Evolutionary conservation across 2,113 vertebrate genomes (phyloP).

Genomic region (Silurus asotus): DNA sequence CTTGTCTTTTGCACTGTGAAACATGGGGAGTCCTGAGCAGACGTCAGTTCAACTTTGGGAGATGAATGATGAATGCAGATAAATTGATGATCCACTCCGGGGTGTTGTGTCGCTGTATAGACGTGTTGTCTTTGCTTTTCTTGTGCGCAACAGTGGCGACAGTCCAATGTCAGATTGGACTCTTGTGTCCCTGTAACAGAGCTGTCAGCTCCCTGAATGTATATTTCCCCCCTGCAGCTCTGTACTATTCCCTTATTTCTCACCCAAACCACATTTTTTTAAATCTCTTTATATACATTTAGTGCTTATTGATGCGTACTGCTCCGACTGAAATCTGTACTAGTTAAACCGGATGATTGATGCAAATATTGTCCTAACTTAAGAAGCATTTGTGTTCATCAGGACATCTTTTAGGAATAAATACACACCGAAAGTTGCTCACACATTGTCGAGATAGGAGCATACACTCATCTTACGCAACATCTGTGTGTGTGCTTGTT

Average conservation of each 20-base stretch:
- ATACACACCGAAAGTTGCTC: slow-evolving; percentile 36
- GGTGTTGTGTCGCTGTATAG: neutral
- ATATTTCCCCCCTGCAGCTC: slow-evolving; percentile 4
- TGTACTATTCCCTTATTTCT: neutral
- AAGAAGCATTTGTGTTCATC: slow-evolving; percentile 13
- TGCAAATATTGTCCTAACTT: neutral
- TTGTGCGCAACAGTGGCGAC: slow-evolving; percentile 62
- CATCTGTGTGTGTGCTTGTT: slow-evolving; percentile 23
- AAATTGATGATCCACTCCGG: no score
- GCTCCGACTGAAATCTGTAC: no score
- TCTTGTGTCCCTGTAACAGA: slow-evolving; percentile 34
- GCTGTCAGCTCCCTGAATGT: slow-evolving; percentile 59
- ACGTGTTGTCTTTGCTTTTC: slow-evolving; percentile 34
- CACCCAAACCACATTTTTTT: neutral
- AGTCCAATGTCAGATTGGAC: slow-evolving; percentile 66
- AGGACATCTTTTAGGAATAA: neutral
- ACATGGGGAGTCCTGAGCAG: neutral
- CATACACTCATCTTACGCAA: slow-evolving; percentile 38
- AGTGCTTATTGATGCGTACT: neutral
- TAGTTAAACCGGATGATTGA: neutral
- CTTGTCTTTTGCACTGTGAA: slow-evolving; percentile 26
- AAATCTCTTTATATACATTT: neutral
- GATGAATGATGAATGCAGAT: neutral
- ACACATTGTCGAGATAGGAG: slow-evolving; percentile 23
- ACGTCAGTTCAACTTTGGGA: neutral